A percentile compares a stretch with the other conserved stretches of the same genome.
Conservation (phyloP, 2,888 invertebrate genomes). For the Agrochola macilenta region DNA sequence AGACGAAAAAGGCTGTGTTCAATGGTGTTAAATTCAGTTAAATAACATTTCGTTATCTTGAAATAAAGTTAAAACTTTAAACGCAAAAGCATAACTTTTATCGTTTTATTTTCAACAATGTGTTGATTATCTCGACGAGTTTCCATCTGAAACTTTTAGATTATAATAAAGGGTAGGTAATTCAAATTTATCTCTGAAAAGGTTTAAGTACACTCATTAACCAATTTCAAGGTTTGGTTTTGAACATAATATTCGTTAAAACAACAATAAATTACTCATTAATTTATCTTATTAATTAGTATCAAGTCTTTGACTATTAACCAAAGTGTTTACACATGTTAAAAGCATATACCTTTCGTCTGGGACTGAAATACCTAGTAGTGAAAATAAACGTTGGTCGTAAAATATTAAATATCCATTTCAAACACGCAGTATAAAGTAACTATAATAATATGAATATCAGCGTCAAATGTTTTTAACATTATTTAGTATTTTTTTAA, state of each 20-base stretch:
- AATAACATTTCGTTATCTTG: no score
- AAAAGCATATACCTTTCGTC: slow-evolving; percentile 23
- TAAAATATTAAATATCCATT: slow-evolving; percentile 40
- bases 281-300: slow-evolving; percentile 12
- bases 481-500: slow-evolving; percentile 3
- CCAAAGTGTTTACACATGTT: slow-evolving; percentile 6
- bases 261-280: slow-evolving; percentile 16
- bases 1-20: background rate
- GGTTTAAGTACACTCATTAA: slow-evolving; percentile 45
- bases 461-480: slow-evolving; percentile 8
- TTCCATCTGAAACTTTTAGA: slow-evolving; percentile 50
- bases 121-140: slow-evolving; percentile 48
- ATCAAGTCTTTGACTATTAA: slow-evolving; percentile 5
- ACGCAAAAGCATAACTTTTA: slow-evolving; percentile 12
- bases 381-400: slow-evolving; percentile 10
- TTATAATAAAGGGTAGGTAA: slow-evolving; percentile 39
- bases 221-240: slow-evolving; percentile 43
- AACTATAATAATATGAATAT: background rate
- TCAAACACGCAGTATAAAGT: background rate
- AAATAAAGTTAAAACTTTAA: slow-evolving; percentile 9
- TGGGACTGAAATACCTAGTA: slow-evolving; percentile 19
- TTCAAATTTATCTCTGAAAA: slow-evolving; percentile 38
- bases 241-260: slow-evolving; percentile 46
- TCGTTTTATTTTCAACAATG: slow-evolving; percentile 25
- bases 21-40: background rate